Percentiles rank a stretch among this genome's conserved stretches.
These are phyloP conservation scores for Struthidea cinerea DNA, from an alignment of 2,113 vertebrate species.

Conservation along the genomic window DNA sequence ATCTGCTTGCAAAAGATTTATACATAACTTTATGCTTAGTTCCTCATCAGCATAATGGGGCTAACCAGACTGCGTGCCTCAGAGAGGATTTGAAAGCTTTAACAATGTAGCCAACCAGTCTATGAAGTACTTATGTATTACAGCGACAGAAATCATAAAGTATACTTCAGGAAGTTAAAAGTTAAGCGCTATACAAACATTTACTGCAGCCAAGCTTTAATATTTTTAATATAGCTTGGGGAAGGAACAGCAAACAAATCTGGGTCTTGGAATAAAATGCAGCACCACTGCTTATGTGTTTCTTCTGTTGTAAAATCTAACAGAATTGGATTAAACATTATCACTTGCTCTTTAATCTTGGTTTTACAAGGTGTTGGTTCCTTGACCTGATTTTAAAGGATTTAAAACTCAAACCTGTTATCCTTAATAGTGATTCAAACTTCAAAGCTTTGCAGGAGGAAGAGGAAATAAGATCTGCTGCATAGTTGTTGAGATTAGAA, in stretches of 20 bases:
- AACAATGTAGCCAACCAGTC: background rate
- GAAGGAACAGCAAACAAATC: background rate
- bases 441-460: background rate
- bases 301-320: slow-evolving; percentile 42
- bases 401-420: slow-evolving; percentile 52
- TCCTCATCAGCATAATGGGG: background rate
- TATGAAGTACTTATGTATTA: background rate
- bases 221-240: background rate
- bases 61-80: background rate
- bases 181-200: background rate
- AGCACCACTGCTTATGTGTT: background rate
- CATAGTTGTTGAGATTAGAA: background rate
- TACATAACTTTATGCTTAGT: background rate
- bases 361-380: slow-evolving; percentile 49
- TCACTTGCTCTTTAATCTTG: slow-evolving; percentile 59
- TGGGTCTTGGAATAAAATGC: background rate
- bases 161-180: background rate
- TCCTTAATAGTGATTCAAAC: slow-evolving; percentile 4
- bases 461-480: background rate
- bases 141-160: background rate
- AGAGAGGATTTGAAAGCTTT: background rate
- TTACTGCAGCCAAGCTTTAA: background rate
- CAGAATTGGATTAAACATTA: slow-evolving; percentile 55
- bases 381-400: slow-evolving; percentile 54
- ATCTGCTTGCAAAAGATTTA: background rate